Conservation (phyloP, 1,140 invertebrate genomes). For the Cotesia glomerata region DNA sequence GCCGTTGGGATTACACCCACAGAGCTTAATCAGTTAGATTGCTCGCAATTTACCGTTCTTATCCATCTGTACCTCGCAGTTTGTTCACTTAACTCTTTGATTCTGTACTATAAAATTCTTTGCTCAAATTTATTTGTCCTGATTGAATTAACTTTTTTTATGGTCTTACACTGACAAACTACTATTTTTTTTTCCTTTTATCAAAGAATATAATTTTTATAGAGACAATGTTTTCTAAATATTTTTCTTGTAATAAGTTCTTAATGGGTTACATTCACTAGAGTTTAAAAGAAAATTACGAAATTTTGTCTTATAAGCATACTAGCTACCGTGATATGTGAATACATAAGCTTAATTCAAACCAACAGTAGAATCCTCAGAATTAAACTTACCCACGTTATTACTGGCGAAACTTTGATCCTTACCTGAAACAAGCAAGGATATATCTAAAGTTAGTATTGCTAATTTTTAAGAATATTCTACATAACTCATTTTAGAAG, state of each 20-base stretch:
- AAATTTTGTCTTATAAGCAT: background rate
- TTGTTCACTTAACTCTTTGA: conserved; percentile 4
- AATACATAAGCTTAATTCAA: no score
- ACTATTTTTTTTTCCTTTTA: background rate
- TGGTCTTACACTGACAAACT: background rate
- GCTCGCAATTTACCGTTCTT: conserved; percentile 56
- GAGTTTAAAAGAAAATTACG: no score
- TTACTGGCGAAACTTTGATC: conserved; percentile 62
- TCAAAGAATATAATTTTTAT: no score
- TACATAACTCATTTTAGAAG: background rate
- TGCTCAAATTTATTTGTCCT: background rate
- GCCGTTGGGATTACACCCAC: conserved; percentile 50
- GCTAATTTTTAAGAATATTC: background rate
- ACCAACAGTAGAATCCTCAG: conserved; percentile 39
- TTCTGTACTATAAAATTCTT: conserved; percentile 7
- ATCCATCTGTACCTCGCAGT: conserved; percentile 24
- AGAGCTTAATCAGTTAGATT: conserved; percentile 58
- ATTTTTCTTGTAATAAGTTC: no score
- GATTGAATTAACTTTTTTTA: background rate
- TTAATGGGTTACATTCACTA: no score
- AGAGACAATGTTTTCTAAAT: no score
- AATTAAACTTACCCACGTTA: conserved; percentile 60
- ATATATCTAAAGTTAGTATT: conserved; percentile 1
- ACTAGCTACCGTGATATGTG: background rate
- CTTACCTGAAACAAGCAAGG: conserved; percentile 58